Evolutionary conservation across 2,113 vertebrate genomes (phyloP), one percentile per base, ranked within the genome.

Genomic region (Oenanthe melanoleuca): DNA sequence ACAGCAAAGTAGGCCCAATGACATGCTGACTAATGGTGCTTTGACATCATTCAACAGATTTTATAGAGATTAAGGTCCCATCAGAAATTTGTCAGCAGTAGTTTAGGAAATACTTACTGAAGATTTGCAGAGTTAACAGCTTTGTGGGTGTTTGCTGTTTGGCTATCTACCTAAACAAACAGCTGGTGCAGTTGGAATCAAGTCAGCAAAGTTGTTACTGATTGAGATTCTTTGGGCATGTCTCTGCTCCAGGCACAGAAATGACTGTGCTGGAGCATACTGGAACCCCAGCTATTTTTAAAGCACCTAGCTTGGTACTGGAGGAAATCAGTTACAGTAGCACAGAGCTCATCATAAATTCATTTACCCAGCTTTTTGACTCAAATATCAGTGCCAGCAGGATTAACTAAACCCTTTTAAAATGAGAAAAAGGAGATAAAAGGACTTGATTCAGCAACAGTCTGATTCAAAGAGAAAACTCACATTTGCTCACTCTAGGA

Each of bases 61-160:
- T 85, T 38, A 63, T 13, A 61, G 79, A 88, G 79, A 95, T 83
- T 86, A 83, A 94, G 79, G 87, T 82, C 92, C 89, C 37, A 7
- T 92, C 79, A 96, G 89, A 94, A 95, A 88, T 80, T 83, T 93
- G 84, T 95, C 94, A 92, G 85, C 85, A 95, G 81, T 73, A 91
- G 85, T 96, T 94, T 88, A 88, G 88, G 79, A 92, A 96, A 94
- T 83, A 73, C 92, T 89, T 64, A 33, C 55, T 56, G 67, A 88
- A 92, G 95, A 93, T 96, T 45, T 95, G 79, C 94, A 93, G 93
- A 95, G 93, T 60, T 96, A 89, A 95, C 78, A 91, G 24, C 79
- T 89, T 86, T 56, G 67, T 88, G 82, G 74, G 71, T 89, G 89
- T 93, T 80, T 92, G 93, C 85, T 93, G 85, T 86, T 92, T 56